Conservation (phyloP, 2,797 vertebrate species). For the Saguinus oedipus region DNA sequence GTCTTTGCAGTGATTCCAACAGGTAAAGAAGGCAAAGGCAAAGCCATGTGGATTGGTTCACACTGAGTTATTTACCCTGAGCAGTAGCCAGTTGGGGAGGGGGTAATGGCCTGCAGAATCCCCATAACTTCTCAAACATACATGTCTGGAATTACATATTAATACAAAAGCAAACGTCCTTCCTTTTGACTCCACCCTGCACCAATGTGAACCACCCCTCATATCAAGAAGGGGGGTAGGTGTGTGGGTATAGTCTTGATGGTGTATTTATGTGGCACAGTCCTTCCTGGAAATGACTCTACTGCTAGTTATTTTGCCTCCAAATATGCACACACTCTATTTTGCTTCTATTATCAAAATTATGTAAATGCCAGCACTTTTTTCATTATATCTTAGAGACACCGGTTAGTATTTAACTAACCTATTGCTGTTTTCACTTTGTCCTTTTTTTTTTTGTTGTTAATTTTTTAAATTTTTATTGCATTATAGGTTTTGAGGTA, state of each 20-base stretch:
- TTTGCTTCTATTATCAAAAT: constrained; percentile 29
- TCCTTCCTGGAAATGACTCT: not conserved
- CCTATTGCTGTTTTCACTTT: constrained; percentile 15
- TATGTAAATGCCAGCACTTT: not conserved
- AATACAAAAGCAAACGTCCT: not conserved
- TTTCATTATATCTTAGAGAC: not conserved
- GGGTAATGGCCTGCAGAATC: not conserved
- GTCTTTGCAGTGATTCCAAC: not conserved
- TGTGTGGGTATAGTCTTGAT: not conserved
- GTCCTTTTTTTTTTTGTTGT: not conserved
- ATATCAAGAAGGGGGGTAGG: not conserved
- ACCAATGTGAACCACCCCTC: not conserved
- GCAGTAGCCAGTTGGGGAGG: not conserved
- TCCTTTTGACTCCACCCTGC: not conserved
- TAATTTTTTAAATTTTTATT: too few relatives aligned
- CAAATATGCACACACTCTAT: not conserved
- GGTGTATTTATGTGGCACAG: not conserved
- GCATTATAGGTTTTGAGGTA: too few relatives aligned
- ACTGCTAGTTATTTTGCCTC: not conserved
- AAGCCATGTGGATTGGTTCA: not conserved
- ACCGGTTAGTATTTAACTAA: constrained; percentile 39
- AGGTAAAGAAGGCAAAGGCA: not conserved
- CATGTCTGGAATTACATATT: not conserved
- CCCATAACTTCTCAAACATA: not conserved
- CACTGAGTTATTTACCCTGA: not conserved